These are phyloP conservation scores for Conopomorpha cramerella DNA, from an alignment of 1,140 invertebrate species.

Conservation along the genomic window DNA sequence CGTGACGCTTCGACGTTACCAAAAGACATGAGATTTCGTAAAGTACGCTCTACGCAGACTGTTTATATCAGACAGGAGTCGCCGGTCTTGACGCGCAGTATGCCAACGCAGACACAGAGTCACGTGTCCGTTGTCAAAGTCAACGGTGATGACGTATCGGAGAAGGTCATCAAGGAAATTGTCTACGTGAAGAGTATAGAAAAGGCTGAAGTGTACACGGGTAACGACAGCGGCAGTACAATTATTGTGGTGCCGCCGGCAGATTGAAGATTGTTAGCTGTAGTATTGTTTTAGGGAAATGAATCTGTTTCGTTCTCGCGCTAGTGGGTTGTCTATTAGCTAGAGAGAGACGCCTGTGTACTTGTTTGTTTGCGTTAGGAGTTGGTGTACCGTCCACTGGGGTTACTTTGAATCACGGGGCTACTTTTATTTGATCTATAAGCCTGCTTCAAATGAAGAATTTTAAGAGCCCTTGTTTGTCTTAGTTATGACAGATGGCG, in stretches of 20 bases:
- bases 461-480: too few relatives aligned
- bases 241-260: slow-evolving; percentile 48
- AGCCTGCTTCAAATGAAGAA: too few relatives aligned
- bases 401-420: too few relatives aligned
- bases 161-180: slow-evolving; percentile 28
- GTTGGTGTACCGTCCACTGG: too few relatives aligned
- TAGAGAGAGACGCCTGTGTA: too few relatives aligned
- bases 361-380: too few relatives aligned
- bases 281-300: too few relatives aligned
- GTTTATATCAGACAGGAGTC: slow-evolving; percentile 42
- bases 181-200: slow-evolving; percentile 35
- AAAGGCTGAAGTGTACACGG: slow-evolving; percentile 30
- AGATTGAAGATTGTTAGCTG: too few relatives aligned
- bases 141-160: slow-evolving; percentile 30
- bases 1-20: slow-evolving; percentile 40
- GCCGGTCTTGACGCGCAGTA: slow-evolving; percentile 16
- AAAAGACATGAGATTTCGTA: slow-evolving; percentile 49
- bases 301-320: too few relatives aligned
- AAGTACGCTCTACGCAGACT: slow-evolving; percentile 41
- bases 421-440: too few relatives aligned
- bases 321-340: too few relatives aligned
- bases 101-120: slow-evolving; percentile 18
- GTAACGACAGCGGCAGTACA: slow-evolving; percentile 40
- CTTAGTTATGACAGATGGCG: too few relatives aligned
- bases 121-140: slow-evolving; percentile 42